phyloP scores from a whole-genome alignment of 2,888 invertebrate species.

The Poecilobothrus nobilitatus region DNA sequence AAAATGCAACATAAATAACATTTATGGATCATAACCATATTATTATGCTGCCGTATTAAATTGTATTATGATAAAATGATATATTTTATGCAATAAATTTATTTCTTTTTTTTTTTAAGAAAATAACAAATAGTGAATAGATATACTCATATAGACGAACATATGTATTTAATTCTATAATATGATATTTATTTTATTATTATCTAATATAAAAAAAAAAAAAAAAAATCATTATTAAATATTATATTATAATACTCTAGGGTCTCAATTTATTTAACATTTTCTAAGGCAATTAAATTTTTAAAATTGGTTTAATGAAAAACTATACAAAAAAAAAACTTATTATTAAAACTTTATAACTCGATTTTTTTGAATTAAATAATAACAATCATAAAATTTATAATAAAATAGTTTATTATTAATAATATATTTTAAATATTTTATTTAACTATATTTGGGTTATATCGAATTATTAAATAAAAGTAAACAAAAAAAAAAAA shows the following conservation, averaged over 20 bases:
- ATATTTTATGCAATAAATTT: conserved; percentile 3
- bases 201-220: too few species aligned
- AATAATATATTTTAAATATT: too few species aligned
- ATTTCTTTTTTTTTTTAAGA: background rate
- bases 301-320: background rate
- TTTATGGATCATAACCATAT: conserved; percentile 6
- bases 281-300: conserved; percentile 6
- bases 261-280: conserved; percentile 6
- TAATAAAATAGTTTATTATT: too few species aligned
- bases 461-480: too few species aligned
- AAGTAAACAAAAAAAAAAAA: too few species aligned
- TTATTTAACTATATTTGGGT: too few species aligned
- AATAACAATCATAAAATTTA: too few species aligned
- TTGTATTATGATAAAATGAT: background rate
- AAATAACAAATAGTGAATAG: background rate
- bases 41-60: conserved; percentile 6
- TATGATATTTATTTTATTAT: too few species aligned
- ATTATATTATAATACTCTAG: background rate
- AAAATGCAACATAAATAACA: background rate
- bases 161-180: background rate
- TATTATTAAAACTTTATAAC: too few species aligned
- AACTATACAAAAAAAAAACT: background rate
- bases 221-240: background rate
- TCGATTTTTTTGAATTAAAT: too few species aligned
- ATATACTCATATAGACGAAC: background rate